Evolutionary conservation across 2,797 vertebrate species (phyloP).

Genomic region (Amblyraja radiata): DNA sequence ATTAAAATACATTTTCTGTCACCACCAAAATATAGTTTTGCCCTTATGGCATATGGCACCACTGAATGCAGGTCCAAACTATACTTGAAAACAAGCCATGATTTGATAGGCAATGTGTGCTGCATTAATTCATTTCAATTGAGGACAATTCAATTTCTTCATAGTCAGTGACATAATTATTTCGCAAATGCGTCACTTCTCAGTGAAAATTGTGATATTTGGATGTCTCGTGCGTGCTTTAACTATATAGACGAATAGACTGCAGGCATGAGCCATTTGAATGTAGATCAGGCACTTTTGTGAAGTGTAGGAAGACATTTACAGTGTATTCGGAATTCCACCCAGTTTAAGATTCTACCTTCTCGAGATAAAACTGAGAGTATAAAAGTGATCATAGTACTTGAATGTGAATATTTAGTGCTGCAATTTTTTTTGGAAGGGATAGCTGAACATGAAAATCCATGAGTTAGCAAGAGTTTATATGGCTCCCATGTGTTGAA

Average conservation of each 20-base stretch:
- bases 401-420: background rate
- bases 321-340: background rate
- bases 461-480: slow-evolving; percentile 25
- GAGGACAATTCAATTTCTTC: background rate
- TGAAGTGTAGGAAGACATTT: background rate
- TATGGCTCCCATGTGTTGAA: slow-evolving; percentile 15
- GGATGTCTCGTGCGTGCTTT: background rate
- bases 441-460: slow-evolving; percentile 10
- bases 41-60: background rate
- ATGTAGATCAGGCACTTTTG: background rate
- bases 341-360: background rate
- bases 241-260: background rate
- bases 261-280: background rate
- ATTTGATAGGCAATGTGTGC: background rate
- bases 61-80: background rate
- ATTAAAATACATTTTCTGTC: background rate
- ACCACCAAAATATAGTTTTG: background rate
- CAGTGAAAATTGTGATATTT: background rate
- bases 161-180: background rate
- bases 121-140: background rate
- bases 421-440: background rate
- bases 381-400: background rate
- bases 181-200: background rate
- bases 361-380: background rate
- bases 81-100: background rate